Percentiles rank a stretch among this genome's conserved stretches.
phyloP scores from a whole-genome alignment of 2,797 vertebrate species.

The Paramormyrops hopkinsi region DNA sequence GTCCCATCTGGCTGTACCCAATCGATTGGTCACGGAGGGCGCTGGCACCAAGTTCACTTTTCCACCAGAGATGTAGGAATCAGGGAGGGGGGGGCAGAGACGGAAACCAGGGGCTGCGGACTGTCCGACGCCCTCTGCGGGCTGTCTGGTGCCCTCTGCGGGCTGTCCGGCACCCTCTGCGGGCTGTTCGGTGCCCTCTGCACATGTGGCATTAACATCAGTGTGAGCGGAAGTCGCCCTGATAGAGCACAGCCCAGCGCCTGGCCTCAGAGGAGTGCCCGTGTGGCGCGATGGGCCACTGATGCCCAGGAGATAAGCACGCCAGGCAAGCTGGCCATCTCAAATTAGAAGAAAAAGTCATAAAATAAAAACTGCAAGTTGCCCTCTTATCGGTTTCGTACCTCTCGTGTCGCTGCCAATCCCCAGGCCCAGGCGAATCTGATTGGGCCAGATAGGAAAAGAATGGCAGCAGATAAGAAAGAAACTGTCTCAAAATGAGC shows the following conservation, averaged over 20 bases:
- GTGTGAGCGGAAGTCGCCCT: background rate
- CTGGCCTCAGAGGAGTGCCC: conserved; percentile 33
- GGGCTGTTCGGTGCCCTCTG: conserved; percentile 24
- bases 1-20: background rate
- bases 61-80: background rate
- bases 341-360: conserved; percentile 52
- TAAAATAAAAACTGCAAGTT: conserved; percentile 34
- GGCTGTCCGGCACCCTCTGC: conserved; percentile 26
- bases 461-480: conserved; percentile 65
- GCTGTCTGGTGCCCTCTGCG: background rate
- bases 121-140: no score
- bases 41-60: background rate
- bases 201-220: conserved; percentile 14
- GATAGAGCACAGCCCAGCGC: conserved; percentile 7
- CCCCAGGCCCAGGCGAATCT: conserved; percentile 61
- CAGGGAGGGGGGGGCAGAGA: background rate
- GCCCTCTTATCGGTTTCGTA: conserved; percentile 49
- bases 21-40: background rate
- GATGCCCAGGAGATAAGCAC: conserved; percentile 65
- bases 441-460: conserved; percentile 65
- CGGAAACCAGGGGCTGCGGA: background rate
- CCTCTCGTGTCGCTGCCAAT: conserved; percentile 37
- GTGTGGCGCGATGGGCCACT: conserved; percentile 51
- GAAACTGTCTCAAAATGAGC: conserved; percentile 62
- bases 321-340: conserved; percentile 58